Evolutionary conservation across 2,113 vertebrate genomes (phyloP).

Genomic region (Leucoraja erinaceus): DNA sequence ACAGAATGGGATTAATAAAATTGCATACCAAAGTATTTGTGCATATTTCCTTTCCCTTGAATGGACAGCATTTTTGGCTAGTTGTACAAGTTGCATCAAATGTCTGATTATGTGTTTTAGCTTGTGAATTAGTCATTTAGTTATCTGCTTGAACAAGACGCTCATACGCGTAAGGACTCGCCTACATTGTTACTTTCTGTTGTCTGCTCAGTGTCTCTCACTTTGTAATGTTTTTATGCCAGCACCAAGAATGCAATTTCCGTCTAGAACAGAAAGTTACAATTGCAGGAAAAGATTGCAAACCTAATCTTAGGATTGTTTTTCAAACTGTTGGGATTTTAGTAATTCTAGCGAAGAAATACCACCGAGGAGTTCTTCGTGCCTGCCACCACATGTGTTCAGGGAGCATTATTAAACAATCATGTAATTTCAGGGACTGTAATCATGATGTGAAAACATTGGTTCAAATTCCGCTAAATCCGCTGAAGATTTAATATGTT

Average conservation of each 20-base stretch:
- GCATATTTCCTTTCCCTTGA: not conserved
- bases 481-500: no score
- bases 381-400: not conserved
- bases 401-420: no score
- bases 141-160: not conserved
- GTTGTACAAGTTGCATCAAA: not conserved
- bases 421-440: no score
- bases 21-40: not conserved
- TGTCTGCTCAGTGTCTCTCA: not conserved
- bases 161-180: not conserved
- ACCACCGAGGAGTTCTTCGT: not conserved
- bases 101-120: not conserved
- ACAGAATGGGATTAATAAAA: not conserved
- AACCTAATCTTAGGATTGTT: not conserved
- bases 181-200: not conserved
- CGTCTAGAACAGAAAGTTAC: not conserved
- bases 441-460: no score
- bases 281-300: not conserved
- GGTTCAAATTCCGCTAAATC: no score
- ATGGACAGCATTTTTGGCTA: not conserved
- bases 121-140: not conserved
- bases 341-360: not conserved
- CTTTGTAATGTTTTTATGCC: not conserved
- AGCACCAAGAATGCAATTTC: not conserved
- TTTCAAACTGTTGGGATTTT: not conserved